Percentiles rank a stretch among this genome's conserved stretches.
Conservation (phyloP, 2,113 vertebrate species). For the Bothrops jararaca region DNA sequence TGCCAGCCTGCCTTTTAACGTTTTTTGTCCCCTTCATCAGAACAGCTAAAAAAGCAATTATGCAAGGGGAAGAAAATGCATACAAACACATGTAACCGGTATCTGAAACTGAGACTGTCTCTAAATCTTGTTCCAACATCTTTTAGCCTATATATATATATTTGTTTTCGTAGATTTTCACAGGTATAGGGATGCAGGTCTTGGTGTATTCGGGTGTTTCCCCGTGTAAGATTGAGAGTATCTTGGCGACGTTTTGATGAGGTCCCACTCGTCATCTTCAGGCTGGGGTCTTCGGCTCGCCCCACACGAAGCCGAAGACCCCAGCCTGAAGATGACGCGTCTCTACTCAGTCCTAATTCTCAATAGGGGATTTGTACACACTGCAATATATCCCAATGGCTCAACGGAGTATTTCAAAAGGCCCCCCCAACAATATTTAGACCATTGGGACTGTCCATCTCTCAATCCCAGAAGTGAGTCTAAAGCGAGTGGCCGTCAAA, state of each 20-base stretch:
- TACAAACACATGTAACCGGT: not conserved
- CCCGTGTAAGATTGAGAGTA: no score
- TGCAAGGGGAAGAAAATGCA: not conserved
- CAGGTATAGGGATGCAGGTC: no score
- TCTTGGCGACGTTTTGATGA: no score
- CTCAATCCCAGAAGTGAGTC: not conserved
- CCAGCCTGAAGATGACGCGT: no score
- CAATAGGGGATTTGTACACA: not conserved
- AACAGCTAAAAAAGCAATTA: not conserved
- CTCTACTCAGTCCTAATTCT: not conserved
- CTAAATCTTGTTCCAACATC: not conserved
- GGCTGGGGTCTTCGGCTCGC: not conserved
- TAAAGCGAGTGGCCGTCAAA: not conserved
- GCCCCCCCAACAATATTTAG: not conserved
- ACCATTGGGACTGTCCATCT: not conserved
- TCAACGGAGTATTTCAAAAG: not conserved
- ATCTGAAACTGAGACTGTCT: not conserved
- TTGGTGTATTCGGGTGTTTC: no score
- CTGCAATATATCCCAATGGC: not conserved
- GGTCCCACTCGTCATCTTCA: no score
- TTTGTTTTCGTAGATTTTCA: no score
- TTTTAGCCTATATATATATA: not conserved
- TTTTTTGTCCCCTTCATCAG: not conserved
- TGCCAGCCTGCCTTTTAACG: not conserved
- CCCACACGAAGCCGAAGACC: no score